These are phyloP conservation scores for Drosophila lacertosa DNA, from an alignment of 1,140 invertebrate genomes.

Conservation along the genomic window DNA sequence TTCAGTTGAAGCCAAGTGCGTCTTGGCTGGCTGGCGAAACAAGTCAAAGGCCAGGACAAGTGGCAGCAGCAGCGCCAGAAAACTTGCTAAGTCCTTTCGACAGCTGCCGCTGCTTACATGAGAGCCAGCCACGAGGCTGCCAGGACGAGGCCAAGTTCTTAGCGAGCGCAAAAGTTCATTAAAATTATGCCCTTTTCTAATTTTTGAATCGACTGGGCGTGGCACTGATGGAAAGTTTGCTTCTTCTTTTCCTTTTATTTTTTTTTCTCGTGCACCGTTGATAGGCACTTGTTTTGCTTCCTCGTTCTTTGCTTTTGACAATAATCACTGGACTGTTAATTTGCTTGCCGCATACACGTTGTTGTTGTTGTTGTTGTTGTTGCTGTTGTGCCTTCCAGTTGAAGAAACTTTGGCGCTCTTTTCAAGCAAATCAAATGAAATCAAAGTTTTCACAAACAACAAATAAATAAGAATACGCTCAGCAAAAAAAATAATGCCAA, in stretches of 20 bases:
- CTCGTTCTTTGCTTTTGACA: slow-evolving; percentile 76
- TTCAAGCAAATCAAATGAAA: slow-evolving; percentile 75
- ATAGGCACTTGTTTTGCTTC: slow-evolving; percentile 76
- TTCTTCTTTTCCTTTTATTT: too few relatives aligned
- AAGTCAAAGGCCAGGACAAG: slow-evolving; percentile 66
- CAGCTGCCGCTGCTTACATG: slow-evolving; percentile 70
- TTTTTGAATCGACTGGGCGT: slow-evolving; percentile 59
- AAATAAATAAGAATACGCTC: slow-evolving; percentile 12
- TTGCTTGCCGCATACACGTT: slow-evolving; percentile 60
- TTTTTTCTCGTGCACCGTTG: too few relatives aligned
- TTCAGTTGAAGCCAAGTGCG: slow-evolving; percentile 18
- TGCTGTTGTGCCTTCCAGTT: slow-evolving; percentile 65
- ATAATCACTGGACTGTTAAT: slow-evolving; percentile 82
- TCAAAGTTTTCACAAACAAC: slow-evolving; percentile 62
- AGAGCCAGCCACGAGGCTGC: slow-evolving; percentile 5
- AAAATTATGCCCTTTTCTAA: slow-evolving; percentile 83
- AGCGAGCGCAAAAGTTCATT: slow-evolving; percentile 78
- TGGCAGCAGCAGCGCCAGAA: slow-evolving; percentile 50
- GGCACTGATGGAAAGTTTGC: slow-evolving; percentile 17
- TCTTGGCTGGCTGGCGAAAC: slow-evolving; percentile 39
- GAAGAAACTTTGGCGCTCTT: slow-evolving; percentile 79
- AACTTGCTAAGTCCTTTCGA: slow-evolving; percentile 77
- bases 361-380: slow-evolving; percentile 44
- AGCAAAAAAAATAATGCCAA: too few relatives aligned
- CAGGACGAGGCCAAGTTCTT: slow-evolving; percentile 32